Conservation (phyloP, 1,140 invertebrate species). For the Lepeophtheirus salmonis region DNA sequence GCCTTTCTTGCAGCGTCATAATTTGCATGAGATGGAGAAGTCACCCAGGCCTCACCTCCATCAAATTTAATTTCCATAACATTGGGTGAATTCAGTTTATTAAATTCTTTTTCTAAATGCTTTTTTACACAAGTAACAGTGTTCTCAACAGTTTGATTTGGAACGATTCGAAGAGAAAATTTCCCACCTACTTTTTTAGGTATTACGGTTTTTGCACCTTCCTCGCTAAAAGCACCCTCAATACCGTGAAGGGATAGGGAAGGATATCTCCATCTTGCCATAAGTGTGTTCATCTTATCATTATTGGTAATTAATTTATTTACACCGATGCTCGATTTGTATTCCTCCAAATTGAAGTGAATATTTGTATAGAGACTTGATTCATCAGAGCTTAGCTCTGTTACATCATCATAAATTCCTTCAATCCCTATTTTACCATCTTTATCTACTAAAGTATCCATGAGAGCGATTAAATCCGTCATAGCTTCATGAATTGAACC, state of each 20-base stretch:
- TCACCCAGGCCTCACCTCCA: conserved; percentile 72
- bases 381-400: conserved; percentile 50
- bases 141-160: conserved; percentile 59
- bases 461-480: conserved; percentile 61
- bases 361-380: conserved; percentile 57
- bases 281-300: conserved; percentile 38
- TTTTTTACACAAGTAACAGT: conserved; percentile 48
- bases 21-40: conserved; percentile 74
- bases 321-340: conserved; percentile 47
- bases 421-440: conserved; percentile 62
- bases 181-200: conserved; percentile 78
- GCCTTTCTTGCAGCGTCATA: conserved; percentile 70
- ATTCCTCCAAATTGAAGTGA: conserved; percentile 70
- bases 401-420: conserved; percentile 33
- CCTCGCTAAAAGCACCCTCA: conserved; percentile 73
- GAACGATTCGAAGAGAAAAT: conserved; percentile 85
- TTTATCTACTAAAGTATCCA: conserved; percentile 61
- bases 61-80: conserved; percentile 48
- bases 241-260: conserved; percentile 79
- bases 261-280: conserved; percentile 78
- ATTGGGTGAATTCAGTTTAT: conserved; percentile 58
- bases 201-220: conserved; percentile 89
- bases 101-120: conserved; percentile 46
- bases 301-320: conserved; percentile 36
- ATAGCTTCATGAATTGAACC: conserved; percentile 74